These are phyloP conservation scores for Myopa testacea DNA, from an alignment of 2,888 invertebrate genomes.

Conservation along the genomic window DNA sequence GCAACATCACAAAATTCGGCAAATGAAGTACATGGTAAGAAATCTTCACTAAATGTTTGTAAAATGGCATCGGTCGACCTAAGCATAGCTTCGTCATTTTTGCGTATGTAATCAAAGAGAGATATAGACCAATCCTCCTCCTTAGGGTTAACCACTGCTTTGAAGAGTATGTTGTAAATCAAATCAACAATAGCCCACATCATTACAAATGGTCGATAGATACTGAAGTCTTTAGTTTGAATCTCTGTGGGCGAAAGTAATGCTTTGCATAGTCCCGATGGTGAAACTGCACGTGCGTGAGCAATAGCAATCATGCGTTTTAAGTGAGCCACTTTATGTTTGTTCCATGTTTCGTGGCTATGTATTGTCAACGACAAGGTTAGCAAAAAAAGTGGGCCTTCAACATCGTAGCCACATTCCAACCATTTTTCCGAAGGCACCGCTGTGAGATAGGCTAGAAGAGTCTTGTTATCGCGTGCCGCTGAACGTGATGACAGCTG, in stretches of 20 bases:
- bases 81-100: conserved; percentile 90
- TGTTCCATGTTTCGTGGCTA: conserved; percentile 82
- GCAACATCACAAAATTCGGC: conserved; percentile 94
- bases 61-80: conserved; percentile 89
- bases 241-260: conserved; percentile 69
- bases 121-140: conserved; percentile 91
- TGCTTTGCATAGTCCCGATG: conserved; percentile 68
- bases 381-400: conserved; percentile 91
- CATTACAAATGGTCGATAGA: conserved; percentile 88
- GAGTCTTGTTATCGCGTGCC: conserved; percentile 81
- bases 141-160: conserved; percentile 80
- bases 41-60: conserved; percentile 85
- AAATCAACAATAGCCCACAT: conserved; percentile 88
- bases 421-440: conserved; percentile 75
- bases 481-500: conserved; percentile 87
- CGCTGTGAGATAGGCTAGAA: conserved; percentile 79
- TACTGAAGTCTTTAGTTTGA: conserved; percentile 76
- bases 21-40: conserved; percentile 90
- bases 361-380: conserved; percentile 84
- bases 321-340: conserved; percentile 77
- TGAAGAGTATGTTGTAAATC: conserved; percentile 87
- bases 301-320: conserved; percentile 81
- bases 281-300: conserved; percentile 82
- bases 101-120: conserved; percentile 92
- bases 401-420: conserved; percentile 89